Base-by-base conservation (phyloP, 2,113 vertebrate species). In the Hypomesus transpacificus region DNA sequence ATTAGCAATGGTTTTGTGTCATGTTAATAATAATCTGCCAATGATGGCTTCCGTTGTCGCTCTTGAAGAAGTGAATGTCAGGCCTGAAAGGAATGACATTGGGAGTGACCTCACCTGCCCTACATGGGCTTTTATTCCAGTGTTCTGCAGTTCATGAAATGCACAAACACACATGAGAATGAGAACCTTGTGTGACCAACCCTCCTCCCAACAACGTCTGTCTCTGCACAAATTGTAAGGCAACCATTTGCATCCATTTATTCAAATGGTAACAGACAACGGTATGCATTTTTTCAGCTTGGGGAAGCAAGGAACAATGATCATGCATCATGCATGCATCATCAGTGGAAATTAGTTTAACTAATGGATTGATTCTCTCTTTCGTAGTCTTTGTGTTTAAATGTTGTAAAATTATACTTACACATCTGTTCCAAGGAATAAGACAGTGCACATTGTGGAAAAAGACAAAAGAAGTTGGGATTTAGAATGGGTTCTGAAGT, bases 371-470 rank as follows among this genome's bases (percentile, higher is more conserved):
- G 1, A 31, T 39, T 18, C 52, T 7, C 8, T 14, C 18, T 54
- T 31, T 14, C 21, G 14, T 21, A 16, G 20, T 14, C 17, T 60
- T 4, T 3, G 22, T 54, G 18, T 24, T 18, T 62, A n/a, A 54
- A 61, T 20, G 3, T 46, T 73, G 50, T 67, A 22, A 1, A 22
- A 54, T 54, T 18, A 65, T 79, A 91, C 91, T 92, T 89, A 91
- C 90, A 90, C 82, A 85, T 91, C 91, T 92, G 84, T 81, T 87
- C 81, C 68, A 16, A 21, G 61, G 28, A 59, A 57, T 60, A 51
- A 39, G 0, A 80, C 0, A 68, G 56, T 63, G 53, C 75, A 76
- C 50, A 18, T 18, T 68, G 62, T 16, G 9, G 46, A 75, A n/a
- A 24, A 63, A 76, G 56, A 21, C 6, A 16, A 69, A 53, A 76